These are phyloP conservation scores for Drosophila suboccidentalis DNA, from an alignment of 2,888 invertebrate species.

Conservation along the genomic window DNA sequence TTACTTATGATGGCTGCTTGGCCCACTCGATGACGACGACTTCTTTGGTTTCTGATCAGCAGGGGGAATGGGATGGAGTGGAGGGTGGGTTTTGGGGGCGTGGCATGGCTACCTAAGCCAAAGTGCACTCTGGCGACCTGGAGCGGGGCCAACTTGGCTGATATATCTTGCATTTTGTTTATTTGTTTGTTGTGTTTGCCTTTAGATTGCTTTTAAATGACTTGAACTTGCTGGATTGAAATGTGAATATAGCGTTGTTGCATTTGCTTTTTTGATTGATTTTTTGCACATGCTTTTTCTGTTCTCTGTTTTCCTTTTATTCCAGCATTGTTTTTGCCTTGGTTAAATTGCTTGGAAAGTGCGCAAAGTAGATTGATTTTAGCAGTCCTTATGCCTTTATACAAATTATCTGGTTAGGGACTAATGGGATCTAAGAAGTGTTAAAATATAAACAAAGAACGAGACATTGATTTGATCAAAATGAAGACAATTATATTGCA, in stretches of 20 bases:
- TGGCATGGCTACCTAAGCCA: slow-evolving; percentile 48
- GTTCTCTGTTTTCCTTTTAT: slow-evolving; percentile 7
- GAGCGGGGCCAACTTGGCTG: slow-evolving; percentile 55
- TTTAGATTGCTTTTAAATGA: slow-evolving; percentile 78
- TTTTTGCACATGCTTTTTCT: slow-evolving; percentile 52
- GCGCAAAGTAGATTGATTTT: slow-evolving; percentile 71
- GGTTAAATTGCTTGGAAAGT: slow-evolving; percentile 76
- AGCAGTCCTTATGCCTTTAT: slow-evolving; percentile 3
- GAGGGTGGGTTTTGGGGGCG: not conserved
- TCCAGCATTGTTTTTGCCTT: slow-evolving; percentile 53
- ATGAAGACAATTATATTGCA: not conserved
- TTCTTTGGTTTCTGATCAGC: slow-evolving; percentile 26
- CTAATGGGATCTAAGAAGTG: not conserved
- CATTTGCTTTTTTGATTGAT: slow-evolving; percentile 69
- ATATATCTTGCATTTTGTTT: slow-evolving; percentile 51
- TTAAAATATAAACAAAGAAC: not conserved
- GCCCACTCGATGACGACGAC: slow-evolving; percentile 73
- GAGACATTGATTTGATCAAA: not conserved
- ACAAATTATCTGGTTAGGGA: slow-evolving; percentile 16
- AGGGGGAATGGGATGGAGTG: not conserved
- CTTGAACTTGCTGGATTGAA: slow-evolving; percentile 67
- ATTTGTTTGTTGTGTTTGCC: slow-evolving; percentile 56
- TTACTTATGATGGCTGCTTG: slow-evolving; percentile 73
- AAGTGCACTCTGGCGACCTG: slow-evolving; percentile 62
- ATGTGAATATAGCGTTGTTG: slow-evolving; percentile 29